A percentile compares a stretch with the other conserved stretches of the same genome.
These are phyloP conservation scores for Corydoras maculifer DNA, from an alignment of 2,113 vertebrate genomes.

Conservation along the genomic window DNA sequence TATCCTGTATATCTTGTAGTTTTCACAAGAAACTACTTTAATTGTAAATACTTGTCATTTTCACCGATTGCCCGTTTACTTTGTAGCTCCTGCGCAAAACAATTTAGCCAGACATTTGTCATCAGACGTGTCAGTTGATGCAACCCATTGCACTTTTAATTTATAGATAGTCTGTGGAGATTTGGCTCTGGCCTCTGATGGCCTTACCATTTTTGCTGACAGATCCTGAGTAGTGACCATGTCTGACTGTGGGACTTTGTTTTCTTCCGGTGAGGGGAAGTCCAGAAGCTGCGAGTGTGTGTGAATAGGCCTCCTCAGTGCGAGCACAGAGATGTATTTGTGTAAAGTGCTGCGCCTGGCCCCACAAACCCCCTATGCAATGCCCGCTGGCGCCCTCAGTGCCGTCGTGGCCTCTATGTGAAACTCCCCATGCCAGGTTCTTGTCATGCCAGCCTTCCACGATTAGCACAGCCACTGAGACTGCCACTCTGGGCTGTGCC, in stretches of 20 bases:
- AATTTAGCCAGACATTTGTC: no score
- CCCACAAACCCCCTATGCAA: not conserved
- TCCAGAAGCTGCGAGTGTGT: conserved; percentile 16
- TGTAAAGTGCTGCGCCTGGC: conserved; percentile 1
- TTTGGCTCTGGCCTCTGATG: not conserved
- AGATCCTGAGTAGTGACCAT: conserved; percentile 21
- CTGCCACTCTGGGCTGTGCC: not conserved
- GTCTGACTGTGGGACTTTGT: conserved; percentile 3
- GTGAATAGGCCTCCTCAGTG: conserved; percentile 22
- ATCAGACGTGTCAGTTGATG: no score
- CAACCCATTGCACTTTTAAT: no score
- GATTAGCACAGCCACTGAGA: not conserved
- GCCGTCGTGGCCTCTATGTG: not conserved
- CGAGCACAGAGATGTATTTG: conserved; percentile 25
- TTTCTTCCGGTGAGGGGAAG: conserved; percentile 25
- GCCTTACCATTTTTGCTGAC: conserved; percentile 9
- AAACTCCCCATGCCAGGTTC: not conserved
- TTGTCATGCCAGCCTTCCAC: not conserved
- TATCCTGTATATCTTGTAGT: no score
- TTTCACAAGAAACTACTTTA: no score
- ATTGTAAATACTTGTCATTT: no score
- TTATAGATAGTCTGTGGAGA: no score
- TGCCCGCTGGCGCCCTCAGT: conserved; percentile 17
- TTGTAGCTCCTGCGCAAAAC: no score
- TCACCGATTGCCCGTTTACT: no score